Percentiles rank a stretch among this genome's conserved stretches.
Evolutionary conservation across 2,113 vertebrate species (phyloP).

Genomic region (Sphyrna mokarran): DNA sequence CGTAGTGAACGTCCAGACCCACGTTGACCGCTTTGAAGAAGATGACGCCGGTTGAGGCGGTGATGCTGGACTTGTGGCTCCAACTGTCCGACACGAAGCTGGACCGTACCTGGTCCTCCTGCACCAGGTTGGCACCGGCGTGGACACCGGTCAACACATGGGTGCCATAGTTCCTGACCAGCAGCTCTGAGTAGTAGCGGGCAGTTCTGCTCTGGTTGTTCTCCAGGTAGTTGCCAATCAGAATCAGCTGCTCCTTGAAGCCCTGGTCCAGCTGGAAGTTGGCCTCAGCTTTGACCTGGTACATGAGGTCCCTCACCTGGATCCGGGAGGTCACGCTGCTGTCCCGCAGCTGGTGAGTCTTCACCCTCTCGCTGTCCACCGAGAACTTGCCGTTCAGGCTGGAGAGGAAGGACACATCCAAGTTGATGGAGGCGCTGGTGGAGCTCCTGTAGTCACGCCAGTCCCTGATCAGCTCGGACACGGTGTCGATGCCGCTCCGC

Average conservation of each 20-base stretch:
- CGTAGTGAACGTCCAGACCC: slow-evolving; percentile 42
- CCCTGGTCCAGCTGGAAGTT: slow-evolving; percentile 59
- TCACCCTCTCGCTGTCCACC: slow-evolving; percentile 61
- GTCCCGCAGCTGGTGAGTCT: slow-evolving; percentile 73
- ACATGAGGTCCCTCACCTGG: slow-evolving; percentile 74
- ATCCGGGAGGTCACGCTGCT: slow-evolving; percentile 65
- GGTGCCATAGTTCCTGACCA: slow-evolving; percentile 78
- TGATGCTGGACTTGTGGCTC: slow-evolving; percentile 47
- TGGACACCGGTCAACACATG: slow-evolving; percentile 68
- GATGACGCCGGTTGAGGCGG: slow-evolving; percentile 51
- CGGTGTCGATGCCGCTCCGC: slow-evolving; percentile 70
- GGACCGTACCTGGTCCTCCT: slow-evolving; percentile 73
- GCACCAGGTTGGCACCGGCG: slow-evolving; percentile 63
- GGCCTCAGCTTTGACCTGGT: slow-evolving; percentile 66
- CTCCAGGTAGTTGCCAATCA: slow-evolving; percentile 70
- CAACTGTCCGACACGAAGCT: slow-evolving; percentile 59
- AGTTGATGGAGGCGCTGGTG: slow-evolving; percentile 67
- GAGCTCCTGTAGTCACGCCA: slow-evolving; percentile 74
- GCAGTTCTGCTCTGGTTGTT: slow-evolving; percentile 77
- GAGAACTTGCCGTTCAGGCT: slow-evolving; percentile 77
- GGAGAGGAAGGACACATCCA: slow-evolving; percentile 60
- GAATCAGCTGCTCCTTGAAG: slow-evolving; percentile 63
- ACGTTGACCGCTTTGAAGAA: slow-evolving; percentile 62
- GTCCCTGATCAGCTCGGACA: slow-evolving; percentile 73
- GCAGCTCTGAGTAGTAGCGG: slow-evolving; percentile 67